Percentiles rank a stretch among this genome's conserved stretches.
Conservation (phyloP, 1,140 invertebrate species). For the Glomeris maerens region DNA sequence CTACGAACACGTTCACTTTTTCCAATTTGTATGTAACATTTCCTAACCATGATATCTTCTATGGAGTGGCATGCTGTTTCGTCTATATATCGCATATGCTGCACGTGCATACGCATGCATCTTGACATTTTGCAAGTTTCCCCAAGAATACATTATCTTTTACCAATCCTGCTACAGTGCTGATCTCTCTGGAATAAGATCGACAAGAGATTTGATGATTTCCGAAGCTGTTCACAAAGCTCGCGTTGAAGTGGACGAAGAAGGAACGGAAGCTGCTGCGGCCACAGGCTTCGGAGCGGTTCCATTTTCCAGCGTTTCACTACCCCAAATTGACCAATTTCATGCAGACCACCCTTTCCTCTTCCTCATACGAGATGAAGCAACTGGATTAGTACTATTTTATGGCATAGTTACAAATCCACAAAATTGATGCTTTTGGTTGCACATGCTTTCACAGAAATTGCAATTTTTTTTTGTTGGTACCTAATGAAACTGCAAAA, state of each 20-base stretch:
- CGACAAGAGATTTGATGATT: constrained; percentile 37
- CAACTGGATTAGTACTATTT: background rate
- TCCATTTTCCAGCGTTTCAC: background rate
- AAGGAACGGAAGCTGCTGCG: constrained; percentile 33
- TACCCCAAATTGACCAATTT: constrained; percentile 1
- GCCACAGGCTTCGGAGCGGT: constrained; percentile 17
- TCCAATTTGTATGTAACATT: too few species aligned
- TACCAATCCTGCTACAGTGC: too few species aligned
- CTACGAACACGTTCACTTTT: too few species aligned
- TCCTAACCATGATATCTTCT: too few species aligned
- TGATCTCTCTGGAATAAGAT: constrained; percentile 45
- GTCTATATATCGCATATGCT: too few species aligned
- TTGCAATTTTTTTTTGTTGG: too few species aligned
- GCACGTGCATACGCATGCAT: too few species aligned
- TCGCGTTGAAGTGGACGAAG: constrained; percentile 32
- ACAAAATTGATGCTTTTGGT: background rate
- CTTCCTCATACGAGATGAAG: background rate
- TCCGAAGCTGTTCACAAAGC: constrained; percentile 28
- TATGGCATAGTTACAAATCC: background rate
- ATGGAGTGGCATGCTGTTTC: too few species aligned
- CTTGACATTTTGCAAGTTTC: too few species aligned
- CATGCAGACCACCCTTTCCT: background rate
- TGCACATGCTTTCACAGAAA: too few species aligned
- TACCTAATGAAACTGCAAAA: too few species aligned
- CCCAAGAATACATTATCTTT: too few species aligned